Evolutionary conservation across 2,797 vertebrate species (phyloP), one percentile per base, ranked within the genome.

Genomic region (Helicolenus hilgendorfi): DNA sequence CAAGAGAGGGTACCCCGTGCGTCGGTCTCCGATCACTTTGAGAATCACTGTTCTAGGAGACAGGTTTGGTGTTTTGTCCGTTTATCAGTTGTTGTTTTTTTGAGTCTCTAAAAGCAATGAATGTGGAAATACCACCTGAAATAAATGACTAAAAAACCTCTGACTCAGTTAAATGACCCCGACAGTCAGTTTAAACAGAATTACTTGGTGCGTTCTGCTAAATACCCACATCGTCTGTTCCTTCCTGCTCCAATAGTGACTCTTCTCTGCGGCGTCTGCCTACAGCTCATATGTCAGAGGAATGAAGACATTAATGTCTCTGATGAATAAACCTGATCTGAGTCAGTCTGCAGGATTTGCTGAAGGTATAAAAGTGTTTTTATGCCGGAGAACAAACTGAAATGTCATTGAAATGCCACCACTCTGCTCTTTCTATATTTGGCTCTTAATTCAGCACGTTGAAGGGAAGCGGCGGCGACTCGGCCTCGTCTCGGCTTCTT

Each of bases 381-480:
- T 22, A 67, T 74, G 31, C 38, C 1, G 0, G 18, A 20, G 63
- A 77, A 69, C 53, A 31, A 73, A 70, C 41, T 70, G 45, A 85
- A 88, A 84, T 88, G 85, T 72, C 81, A 84, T 4, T 72, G 67
- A 88, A 88, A 88, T 85, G 79, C 79, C 87, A 82, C 0, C 18
- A 22, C 36, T 41, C 63, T 11, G 35, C 73, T 84, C 78, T 56
- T 27, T 73, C 36, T 77, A 60, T 33, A 60, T 70, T 22, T 22
- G 45, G 27, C 38, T 81, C 69, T 4, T 75, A 58, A 60, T 75
- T 67, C 53, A 38, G 26, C 20, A 11, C 2, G 8, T 5, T 2
- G 64, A 8, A 20, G 36, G 14, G 31, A 73, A 76, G 8, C 20
- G 13, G 10, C 33, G 5, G 9, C 38, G 2, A 7, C 83, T 27